Evolutionary conservation across 2,797 vertebrate genomes (phyloP), one percentile per base, ranked within the genome.

Genomic region (Lophius americanus): DNA sequence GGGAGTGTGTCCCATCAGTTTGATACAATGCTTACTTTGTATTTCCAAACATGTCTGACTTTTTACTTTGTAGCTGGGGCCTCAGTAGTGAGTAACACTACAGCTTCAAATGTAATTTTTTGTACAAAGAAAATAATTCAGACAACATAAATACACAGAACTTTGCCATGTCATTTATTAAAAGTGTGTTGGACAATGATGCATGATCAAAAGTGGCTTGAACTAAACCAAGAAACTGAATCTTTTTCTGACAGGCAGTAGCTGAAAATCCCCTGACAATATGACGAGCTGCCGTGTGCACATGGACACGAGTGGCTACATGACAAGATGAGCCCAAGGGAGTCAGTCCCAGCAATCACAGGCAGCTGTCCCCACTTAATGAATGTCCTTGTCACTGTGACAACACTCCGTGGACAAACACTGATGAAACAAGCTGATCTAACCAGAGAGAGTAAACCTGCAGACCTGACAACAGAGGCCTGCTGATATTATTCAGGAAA

Each of bases 331-430:
- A 37, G 35, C 67, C 67, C 70, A 59, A 51, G 70, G 59, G 77
- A 86, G 72, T 54, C 69, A 12, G 61, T 54, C 36, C 78, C 72
- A 62, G 67, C 69, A 64, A 77, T 89, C 87, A 82, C 70, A 71
- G 67, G 75, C 87, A 90, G 83, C 85, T 85, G 85, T 75, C 81
- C 64, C 66, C 80, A 73, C 73, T 82, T 81, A 61, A 50, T 66
- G 56, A 63, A 76, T 90, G 73, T 83, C 64, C 73, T 8, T 35
- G 73, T 92, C 83, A 82, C 85, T 73, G 68, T 84, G 85, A 83
- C 83, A 85, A 89, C 91, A 60, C 49, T 55, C 59, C 58, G 68
- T 68, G 52, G 64, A 84, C 79, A 85, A 82, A 87, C 58, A 71
- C 43, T 63, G 47, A 57, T 1, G n/a, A 41, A 47, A 44, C 54